Evolutionary conservation across 2,888 invertebrate species (phyloP).

Genomic region (Synanthedon myopaeformis): DNA sequence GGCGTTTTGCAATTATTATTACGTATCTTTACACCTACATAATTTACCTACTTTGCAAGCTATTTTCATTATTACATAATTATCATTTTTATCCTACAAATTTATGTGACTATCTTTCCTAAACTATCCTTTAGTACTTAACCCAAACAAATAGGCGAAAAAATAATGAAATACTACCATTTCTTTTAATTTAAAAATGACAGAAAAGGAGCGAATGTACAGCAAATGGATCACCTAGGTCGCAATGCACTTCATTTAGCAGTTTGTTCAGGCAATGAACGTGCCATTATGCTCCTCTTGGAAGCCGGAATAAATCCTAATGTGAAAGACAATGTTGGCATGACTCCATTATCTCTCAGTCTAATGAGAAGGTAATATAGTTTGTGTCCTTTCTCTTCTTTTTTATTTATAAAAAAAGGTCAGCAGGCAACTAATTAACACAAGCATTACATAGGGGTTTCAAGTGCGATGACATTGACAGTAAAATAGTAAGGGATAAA

Average conservation of each 20-base stretch:
- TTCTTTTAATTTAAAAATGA: neutral
- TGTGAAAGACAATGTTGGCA: conserved; percentile 45
- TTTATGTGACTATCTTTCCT: no score
- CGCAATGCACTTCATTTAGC: conserved; percentile 54
- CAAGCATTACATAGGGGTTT: no score
- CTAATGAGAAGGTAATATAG: conserved; percentile 42
- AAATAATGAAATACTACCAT: no score
- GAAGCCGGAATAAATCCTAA: conserved; percentile 36
- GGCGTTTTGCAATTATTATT: no score
- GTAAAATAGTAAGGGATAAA: no score
- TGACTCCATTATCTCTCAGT: conserved; percentile 57
- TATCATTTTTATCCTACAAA: no score
- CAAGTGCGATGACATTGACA: no score
- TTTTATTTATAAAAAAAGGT: neutral
- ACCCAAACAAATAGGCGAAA: no score
- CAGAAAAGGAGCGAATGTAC: conserved; percentile 27
- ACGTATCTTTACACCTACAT: no score
- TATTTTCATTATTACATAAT: no score
- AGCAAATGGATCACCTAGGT: conserved; percentile 40
- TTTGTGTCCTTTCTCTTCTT: neutral
- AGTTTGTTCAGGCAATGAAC: conserved; percentile 28
- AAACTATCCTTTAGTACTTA: no score
- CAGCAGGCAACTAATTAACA: neutral
- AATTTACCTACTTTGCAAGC: no score
- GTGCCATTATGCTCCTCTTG: conserved; percentile 30